Evolutionary conservation across 2,888 invertebrate genomes (phyloP).

Genomic region (Emmelina monodactyla): DNA sequence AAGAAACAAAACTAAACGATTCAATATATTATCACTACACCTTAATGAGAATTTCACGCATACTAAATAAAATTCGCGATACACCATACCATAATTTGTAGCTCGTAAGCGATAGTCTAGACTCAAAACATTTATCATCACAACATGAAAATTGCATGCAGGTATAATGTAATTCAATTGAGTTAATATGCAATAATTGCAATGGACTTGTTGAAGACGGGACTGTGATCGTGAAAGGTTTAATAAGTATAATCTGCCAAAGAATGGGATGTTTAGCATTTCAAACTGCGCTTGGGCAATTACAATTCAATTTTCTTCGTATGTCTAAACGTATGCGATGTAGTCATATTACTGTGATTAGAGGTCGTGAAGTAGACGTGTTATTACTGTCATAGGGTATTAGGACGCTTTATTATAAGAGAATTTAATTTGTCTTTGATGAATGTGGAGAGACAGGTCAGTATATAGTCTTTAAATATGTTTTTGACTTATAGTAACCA

Average conservation of each 20-base stretch:
- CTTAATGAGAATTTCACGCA: conserved; percentile 45
- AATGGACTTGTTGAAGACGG: conserved; percentile 22
- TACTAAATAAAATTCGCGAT: conserved; percentile 61
- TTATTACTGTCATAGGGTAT: too few relatives aligned
- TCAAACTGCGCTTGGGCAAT: conserved; percentile 39
- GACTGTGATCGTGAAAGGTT: conserved; percentile 18
- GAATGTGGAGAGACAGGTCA: too few relatives aligned
- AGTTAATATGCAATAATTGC: conserved; percentile 53
- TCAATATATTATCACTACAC: conserved; percentile 34
- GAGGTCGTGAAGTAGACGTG: conserved; percentile 1
- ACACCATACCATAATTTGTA: too few relatives aligned
- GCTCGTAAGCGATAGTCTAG: conserved; percentile 30
- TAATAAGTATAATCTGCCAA: conserved; percentile 38
- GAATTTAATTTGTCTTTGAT: conserved; percentile 4
- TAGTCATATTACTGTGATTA: conserved; percentile 16
- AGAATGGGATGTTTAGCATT: conserved; percentile 44
- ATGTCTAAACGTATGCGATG: conserved; percentile 30
- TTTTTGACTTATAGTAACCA: too few relatives aligned
- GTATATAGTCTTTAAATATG: too few relatives aligned
- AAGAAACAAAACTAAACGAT: conserved; percentile 35
- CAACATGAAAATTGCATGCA: conserved; percentile 30
- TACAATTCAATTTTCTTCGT: conserved; percentile 52
- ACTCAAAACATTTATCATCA: conserved; percentile 42
- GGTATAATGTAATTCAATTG: conserved; percentile 33
- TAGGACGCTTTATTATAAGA: conserved; percentile 1